phyloP scores from a whole-genome alignment of 1,140 invertebrate genomes.

The Drosophila teissieri region DNA sequence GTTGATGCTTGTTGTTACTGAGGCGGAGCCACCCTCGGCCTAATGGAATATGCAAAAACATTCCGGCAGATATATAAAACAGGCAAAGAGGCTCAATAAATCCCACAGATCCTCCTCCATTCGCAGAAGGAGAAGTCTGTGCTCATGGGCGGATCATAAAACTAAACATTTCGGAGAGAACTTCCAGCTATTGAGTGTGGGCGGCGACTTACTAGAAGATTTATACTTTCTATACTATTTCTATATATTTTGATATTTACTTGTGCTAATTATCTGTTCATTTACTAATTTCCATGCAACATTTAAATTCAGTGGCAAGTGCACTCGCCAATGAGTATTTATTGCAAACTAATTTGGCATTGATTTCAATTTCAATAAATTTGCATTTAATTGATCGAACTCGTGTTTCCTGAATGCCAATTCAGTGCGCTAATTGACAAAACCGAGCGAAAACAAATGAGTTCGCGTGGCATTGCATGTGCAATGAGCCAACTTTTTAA shows the following conservation, averaged over 20 bases:
- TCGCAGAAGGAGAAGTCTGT: constrained; percentile 27
- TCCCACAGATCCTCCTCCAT: constrained; percentile 42
- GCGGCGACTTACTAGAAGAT: neutral
- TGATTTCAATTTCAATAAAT: constrained; percentile 77
- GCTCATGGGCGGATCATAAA: constrained; percentile 21
- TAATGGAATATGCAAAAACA: constrained; percentile 57
- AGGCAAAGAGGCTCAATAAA: constrained; percentile 48
- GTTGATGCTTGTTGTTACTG: constrained; percentile 30
- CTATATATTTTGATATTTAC: too few species aligned
- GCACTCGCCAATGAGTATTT: constrained; percentile 49
- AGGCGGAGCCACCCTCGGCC: constrained; percentile 25
- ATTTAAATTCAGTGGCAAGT: constrained; percentile 18
- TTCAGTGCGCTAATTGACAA: constrained; percentile 77
- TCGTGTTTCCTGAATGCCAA: constrained; percentile 49
- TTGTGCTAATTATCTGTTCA: neutral
- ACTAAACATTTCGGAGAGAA: constrained; percentile 23
- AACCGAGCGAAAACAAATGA: constrained; percentile 48
- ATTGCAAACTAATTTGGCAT: constrained; percentile 73
- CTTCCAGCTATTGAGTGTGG: constrained; percentile 3
- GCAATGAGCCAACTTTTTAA: constrained; percentile 61
- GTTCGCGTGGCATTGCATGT: constrained; percentile 53
- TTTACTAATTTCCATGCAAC: neutral
- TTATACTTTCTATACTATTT: neutral
- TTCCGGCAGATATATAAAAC: constrained; percentile 42
- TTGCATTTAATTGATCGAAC: constrained; percentile 69